Evolutionary conservation across 2,113 vertebrate genomes (phyloP).

Genomic region (Strix aluco): DNA sequence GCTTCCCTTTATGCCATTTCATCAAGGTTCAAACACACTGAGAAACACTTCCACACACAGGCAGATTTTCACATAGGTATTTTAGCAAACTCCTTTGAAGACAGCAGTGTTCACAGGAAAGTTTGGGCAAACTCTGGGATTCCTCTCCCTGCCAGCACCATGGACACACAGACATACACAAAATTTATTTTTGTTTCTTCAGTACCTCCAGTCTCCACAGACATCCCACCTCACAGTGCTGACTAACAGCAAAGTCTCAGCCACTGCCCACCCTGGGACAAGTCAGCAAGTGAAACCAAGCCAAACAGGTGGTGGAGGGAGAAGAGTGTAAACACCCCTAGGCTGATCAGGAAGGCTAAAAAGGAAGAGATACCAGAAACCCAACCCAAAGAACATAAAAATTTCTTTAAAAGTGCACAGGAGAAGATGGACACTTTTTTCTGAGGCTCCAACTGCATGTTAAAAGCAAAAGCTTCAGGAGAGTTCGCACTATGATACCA

Average conservation of each 20-base stretch:
- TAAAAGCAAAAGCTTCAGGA: neutral
- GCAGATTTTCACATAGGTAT: neutral
- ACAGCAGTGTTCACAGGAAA: neutral
- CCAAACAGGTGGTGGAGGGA: neutral
- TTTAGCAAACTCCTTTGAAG: conserved; percentile 6
- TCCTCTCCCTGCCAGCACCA: neutral
- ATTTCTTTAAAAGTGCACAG: neutral
- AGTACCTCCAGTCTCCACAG: neutral
- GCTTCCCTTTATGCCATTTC: conserved; percentile 29
- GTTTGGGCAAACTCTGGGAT: neutral
- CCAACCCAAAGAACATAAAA: neutral
- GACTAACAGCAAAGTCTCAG: neutral
- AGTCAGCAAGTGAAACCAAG: neutral
- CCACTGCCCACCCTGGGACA: neutral
- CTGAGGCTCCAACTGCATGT: neutral
- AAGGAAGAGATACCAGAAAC: neutral
- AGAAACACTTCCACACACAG: neutral
- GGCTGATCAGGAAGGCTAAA: neutral
- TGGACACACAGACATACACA: neutral
- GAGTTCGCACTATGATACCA: neutral
- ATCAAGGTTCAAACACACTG: conserved; percentile 22
- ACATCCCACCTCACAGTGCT: neutral
- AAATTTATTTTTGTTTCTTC: neutral
- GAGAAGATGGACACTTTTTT: neutral
- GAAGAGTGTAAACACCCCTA: neutral